Evolutionary conservation across 1,140 invertebrate species (phyloP), one percentile per base, ranked within the genome.

Genomic region (Bombus superbus): DNA sequence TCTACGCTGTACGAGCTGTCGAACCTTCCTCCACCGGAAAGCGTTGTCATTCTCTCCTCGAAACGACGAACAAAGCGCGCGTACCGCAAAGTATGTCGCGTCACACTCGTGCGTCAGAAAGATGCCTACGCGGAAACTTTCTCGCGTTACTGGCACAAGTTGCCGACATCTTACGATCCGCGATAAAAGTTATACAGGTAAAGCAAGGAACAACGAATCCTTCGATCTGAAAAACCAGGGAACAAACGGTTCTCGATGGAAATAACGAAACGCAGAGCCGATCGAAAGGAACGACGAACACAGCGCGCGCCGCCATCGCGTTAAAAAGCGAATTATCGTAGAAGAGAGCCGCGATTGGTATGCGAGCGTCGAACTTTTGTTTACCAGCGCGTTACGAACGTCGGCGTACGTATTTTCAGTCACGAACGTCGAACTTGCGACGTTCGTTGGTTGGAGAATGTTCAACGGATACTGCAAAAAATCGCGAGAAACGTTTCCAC

Each of bases 91-190:
- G 75, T 83, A 47, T 86, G 83, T 66, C 88, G 85, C 28, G 44
- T 53, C 64, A 38, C 47, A 53, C 47, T 53, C 18, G 66, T 40
- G 87, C 59, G 59, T 59, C 64, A 35, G 13, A 71, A 44, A 59
- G 57, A 69, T 64, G 57, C 78, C 75, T 57, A 77, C 78, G 35
- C 53, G 38, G 35, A 18, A 53, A 89, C 87, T 89, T 89, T 89
- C 88, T 83, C 87, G 87, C 79, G 68, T 78, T 85, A 81, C 80
- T 44, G 32, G 64, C 57, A 35, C 71, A 42, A 75, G 10, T 5
- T 66, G 22, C 15, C 25, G 38, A 13, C 32, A n/a, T 25, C 38
- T 32, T 15, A 25, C 35, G 53, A 57, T 42, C 4, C 47, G 28
- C 22, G 35, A 9, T 35, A 2, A 15, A 25, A 15, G 32, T 32